Evolutionary conservation across 1,140 invertebrate species (phyloP).

Genomic region (Trachymyrmex septentrionalis): DNA sequence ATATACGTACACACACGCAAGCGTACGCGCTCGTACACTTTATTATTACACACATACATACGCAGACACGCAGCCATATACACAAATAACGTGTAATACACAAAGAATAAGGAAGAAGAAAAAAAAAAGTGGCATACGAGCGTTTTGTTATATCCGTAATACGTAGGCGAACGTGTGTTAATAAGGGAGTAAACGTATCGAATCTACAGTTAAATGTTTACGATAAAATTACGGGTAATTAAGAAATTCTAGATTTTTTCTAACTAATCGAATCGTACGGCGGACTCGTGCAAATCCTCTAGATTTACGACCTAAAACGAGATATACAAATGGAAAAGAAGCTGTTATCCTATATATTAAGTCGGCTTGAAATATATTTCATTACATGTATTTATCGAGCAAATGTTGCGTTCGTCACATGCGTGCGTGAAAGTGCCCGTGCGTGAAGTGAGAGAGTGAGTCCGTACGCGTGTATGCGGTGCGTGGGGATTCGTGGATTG

Average conservation of each 20-base stretch:
- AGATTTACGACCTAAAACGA: slow-evolving; percentile 80
- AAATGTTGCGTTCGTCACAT: slow-evolving; percentile 42
- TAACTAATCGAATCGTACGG: slow-evolving; percentile 84
- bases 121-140: slow-evolving; percentile 69
- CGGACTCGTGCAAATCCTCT: slow-evolving; percentile 80
- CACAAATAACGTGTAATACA: slow-evolving; percentile 45
- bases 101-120: slow-evolving; percentile 3
- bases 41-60: slow-evolving; percentile 31
- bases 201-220: slow-evolving; percentile 85
- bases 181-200: slow-evolving; percentile 78
- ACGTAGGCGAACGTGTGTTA: slow-evolving; percentile 74
- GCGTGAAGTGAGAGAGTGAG: slow-evolving; percentile 34
- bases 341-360: slow-evolving; percentile 76
- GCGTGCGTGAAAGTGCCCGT: not conserved
- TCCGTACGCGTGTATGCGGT: slow-evolving; percentile 15
- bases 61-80: slow-evolving; percentile 46
- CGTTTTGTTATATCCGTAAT: slow-evolving; percentile 82
- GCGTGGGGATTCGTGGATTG: not conserved
- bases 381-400: slow-evolving; percentile 74
- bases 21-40: slow-evolving; percentile 14
- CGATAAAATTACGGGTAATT: slow-evolving; percentile 87
- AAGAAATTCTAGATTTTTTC: slow-evolving; percentile 86
- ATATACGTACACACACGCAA: slow-evolving; percentile 38
- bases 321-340: slow-evolving; percentile 72
- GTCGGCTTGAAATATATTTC: slow-evolving; percentile 78